Conservation (phyloP, 2,113 vertebrate species). For the Eolophus roseicapilla region DNA sequence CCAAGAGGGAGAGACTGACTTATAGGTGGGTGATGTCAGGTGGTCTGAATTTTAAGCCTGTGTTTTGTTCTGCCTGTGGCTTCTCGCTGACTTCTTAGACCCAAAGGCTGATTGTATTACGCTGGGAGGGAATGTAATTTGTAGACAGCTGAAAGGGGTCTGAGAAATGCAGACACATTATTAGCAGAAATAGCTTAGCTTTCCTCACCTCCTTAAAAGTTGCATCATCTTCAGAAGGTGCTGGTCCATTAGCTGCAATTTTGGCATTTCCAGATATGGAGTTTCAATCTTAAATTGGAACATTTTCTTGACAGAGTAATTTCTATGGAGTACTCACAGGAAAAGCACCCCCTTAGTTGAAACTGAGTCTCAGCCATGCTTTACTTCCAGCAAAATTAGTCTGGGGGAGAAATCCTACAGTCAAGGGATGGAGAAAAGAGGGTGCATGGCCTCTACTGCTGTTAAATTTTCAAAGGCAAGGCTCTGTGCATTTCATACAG, state of each 20-base stretch:
- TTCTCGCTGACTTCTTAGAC: rapidly evolving
- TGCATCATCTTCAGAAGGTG: neutral
- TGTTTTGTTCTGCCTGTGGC: neutral
- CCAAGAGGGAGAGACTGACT: neutral
- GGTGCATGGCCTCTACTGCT: neutral
- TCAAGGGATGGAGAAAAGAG: neutral
- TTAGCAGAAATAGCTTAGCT: neutral
- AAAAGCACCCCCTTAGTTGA: neutral
- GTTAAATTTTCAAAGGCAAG: neutral
- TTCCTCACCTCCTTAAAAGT: neutral
- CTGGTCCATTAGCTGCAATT: neutral
- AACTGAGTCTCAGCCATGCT: neutral
- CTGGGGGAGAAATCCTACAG: neutral
- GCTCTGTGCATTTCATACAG: neutral
- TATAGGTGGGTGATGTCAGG: neutral
- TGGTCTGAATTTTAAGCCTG: neutral
- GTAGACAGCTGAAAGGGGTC: neutral
- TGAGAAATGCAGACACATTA: neutral
- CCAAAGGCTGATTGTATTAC: neutral
- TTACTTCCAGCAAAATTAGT: neutral
- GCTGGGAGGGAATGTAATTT: neutral
- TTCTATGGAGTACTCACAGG: neutral
- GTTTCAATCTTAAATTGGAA: neutral
- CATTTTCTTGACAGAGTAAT: constrained; percentile 1
- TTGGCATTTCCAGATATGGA: neutral